phyloP scores from a whole-genome alignment of 2,888 invertebrate species.

The Acanthacorydalis orientalis region DNA sequence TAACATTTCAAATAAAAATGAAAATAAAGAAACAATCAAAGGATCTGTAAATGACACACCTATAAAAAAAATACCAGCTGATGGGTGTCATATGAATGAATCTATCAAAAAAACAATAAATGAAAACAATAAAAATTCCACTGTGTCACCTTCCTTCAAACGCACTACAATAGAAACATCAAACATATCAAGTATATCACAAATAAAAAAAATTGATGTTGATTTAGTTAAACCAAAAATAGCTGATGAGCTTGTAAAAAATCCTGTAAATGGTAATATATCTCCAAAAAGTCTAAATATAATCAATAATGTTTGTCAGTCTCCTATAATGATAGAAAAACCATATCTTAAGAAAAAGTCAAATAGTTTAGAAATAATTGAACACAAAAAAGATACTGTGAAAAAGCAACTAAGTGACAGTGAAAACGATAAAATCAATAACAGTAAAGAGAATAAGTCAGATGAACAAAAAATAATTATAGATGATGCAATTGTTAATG shows the following conservation, averaged over 20 bases:
- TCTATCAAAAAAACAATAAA: constrained; percentile 6
- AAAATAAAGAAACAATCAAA: constrained; percentile 9
- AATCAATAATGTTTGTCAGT: neutral
- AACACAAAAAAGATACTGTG: constrained; percentile 16
- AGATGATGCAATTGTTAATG: constrained; percentile 20
- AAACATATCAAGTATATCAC: too few relatives aligned
- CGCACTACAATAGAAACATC: neutral
- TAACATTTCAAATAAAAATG: constrained; percentile 15
- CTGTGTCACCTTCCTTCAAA: neutral
- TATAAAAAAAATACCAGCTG: constrained; percentile 10
- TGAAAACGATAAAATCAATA: neutral
- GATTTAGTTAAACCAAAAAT: neutral
- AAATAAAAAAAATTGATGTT: too few relatives aligned
- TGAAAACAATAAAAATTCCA: constrained; percentile 7
- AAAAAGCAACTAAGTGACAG: constrained; percentile 3
- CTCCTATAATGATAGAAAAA: constrained; percentile 20
- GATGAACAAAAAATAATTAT: constrained; percentile 28
- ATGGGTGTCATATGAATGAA: neutral
- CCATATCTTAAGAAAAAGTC: constrained; percentile 36
- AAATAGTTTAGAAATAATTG: constrained; percentile 34
- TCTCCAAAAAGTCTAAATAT: neutral
- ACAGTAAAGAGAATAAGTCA: constrained; percentile 25
- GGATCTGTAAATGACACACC: constrained; percentile 10
- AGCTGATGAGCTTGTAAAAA: neutral
- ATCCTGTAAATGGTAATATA: neutral